Base-by-base conservation (phyloP, 1,140 invertebrate species). In the Anoplolepis gracilipes region DNA sequence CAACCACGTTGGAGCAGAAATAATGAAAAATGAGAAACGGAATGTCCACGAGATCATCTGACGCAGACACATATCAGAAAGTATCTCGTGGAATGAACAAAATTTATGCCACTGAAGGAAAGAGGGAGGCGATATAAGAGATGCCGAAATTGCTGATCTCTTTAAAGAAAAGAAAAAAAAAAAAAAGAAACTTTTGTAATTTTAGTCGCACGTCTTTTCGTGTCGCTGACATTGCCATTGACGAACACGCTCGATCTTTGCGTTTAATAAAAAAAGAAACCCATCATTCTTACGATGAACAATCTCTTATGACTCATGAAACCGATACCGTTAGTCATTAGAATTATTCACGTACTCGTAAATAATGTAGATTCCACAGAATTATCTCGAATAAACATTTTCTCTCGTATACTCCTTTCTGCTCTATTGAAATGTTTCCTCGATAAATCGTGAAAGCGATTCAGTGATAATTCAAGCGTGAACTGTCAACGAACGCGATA, bases 291-390 rank as follows among this genome's bases (percentile, higher is more conserved):
- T 22, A n/a, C 28, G 28, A 82, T 73, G 67, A 82, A 82, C 73
- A 69, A 79, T 79, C 76, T 67, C 25, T 33, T 28, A 2, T 82
- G 78, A 82, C 61, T 82, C 78, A 82, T 19, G 33, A 72, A 59
- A 82, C 36, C 55, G 67, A 73, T 36, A 19, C 36, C n/a, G 28
- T 73, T 82, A 73, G 67, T 82, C 67, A 59, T 73, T 82, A 82
- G 33, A 72, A 61, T 82, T 82, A 82, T 82, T 72, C 65, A 59
- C 19, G 36, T 59, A n/a, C 53, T 59, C 49, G 53, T 30, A 57
- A 72, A 59, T 64, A 67, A 67, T 39, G 22, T 59, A 33, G 33
- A 55, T 13, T 25, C 22, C 25, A 8, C 49, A 16, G 36, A 57
- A 42, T 72, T 72, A 81, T 81, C 49, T 42, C 25, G 53, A 19